Base-by-base conservation (phyloP, 1,140 invertebrate genomes). In the Scaptomyza pallida region DNA sequence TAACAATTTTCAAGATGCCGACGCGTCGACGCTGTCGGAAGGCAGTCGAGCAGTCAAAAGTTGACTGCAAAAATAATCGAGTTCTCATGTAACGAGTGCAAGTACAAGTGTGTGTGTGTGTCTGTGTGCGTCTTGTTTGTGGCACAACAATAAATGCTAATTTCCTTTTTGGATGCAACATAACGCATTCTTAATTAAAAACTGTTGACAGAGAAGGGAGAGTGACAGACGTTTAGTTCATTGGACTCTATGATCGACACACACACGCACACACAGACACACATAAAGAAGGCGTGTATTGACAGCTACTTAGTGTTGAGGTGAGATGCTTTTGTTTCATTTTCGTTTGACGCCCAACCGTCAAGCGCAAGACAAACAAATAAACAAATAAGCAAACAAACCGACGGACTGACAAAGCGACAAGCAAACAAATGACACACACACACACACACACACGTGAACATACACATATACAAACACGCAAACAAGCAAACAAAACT, bases 101-200 rank as follows among this genome's bases (percentile, higher is more conserved):
- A 35, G 6, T 41, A 44, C 17, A 21, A 35, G 54, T 9, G 10
- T n/a, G 23, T 6, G 35, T 30, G 19, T 12, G 48, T 37, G 41
- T 56, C 23, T 45, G 35, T 47, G 35, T 50, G 45, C 19, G 60
- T 19, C 23, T 41, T 54, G 75, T 47, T 43, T 55, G 69, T 54
- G 60, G 51, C 41, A 55, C 70, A 81, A 85, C 81, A 85, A 85
- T 86, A 86, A 85, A 86, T 86, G 81, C 81, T 85, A 85, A 85
- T 85, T 85, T 85, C 81, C 81, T 73, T 63, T n/a, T 68, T 13
- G 73, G 37, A 62, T 69, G 33, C 33, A 50, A 83, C 79, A 78
- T 75, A 78, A 82, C 82, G 78, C 75, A 78, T 63, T 44, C 69
- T 74, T 85, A 85, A 85, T 85, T 85, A 72, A 85, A 85, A 70